Conservation (phyloP, 1,140 invertebrate genomes). For the Phymastichus coffea region DNA sequence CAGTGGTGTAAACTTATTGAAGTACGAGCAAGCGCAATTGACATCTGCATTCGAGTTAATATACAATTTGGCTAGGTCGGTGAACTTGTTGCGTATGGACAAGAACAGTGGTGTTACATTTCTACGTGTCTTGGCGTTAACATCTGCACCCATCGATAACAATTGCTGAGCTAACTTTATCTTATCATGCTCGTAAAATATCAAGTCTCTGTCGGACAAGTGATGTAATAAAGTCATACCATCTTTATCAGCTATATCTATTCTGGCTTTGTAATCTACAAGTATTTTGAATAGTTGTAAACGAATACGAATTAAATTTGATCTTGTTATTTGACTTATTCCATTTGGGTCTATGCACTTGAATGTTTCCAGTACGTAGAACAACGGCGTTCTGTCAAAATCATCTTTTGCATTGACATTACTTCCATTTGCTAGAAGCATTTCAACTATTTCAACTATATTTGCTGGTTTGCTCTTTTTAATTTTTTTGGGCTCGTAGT, state of each 20-base stretch:
- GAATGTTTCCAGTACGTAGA: background rate
- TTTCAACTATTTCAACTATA: background rate
- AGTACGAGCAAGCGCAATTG: background rate
- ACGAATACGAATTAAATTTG: background rate
- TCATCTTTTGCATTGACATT: background rate
- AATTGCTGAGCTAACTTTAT: background rate
- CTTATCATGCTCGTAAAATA: background rate
- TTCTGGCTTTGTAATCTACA: background rate
- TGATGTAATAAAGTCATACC: background rate
- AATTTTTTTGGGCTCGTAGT: background rate
- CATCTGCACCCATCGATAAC: background rate
- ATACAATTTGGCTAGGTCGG: background rate
- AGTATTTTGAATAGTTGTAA: background rate
- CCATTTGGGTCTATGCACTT: background rate
- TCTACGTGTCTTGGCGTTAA: background rate
- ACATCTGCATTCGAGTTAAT: background rate
- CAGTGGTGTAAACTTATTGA: background rate
- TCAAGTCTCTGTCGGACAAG: background rate
- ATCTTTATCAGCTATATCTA: background rate
- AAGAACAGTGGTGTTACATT: background rate
- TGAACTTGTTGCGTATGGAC: background rate
- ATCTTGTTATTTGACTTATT: background rate
- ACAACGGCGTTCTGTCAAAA: background rate
- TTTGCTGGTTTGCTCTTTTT: background rate
- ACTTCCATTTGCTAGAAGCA: background rate